phyloP scores from a whole-genome alignment of 37 sponge, comb jelly and placozoan genomes.

The Amphimedon queenslandica region DNA sequence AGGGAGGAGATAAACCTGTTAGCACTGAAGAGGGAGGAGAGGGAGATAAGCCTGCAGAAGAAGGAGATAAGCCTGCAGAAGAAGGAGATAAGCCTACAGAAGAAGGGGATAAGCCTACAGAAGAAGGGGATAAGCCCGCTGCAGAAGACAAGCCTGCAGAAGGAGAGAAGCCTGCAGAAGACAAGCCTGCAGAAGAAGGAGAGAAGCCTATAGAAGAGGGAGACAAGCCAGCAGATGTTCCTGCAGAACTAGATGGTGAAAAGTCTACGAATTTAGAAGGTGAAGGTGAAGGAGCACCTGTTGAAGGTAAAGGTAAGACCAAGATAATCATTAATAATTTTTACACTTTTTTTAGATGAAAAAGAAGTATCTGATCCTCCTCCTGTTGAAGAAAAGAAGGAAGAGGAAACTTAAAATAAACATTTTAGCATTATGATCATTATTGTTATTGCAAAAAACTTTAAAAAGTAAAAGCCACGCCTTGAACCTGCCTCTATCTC shows the following conservation, averaged over 20 bases:
- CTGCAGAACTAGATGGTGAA: not conserved
- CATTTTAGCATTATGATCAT: no score
- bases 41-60: not conserved
- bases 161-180: not conserved
- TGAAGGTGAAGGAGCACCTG: not conserved
- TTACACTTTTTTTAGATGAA: no score
- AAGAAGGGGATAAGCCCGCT: not conserved
- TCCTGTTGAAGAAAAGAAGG: no score
- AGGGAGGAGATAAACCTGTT: not conserved
- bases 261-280: not conserved
- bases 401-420: no score
- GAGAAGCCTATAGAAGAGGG: not conserved
- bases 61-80: not conserved
- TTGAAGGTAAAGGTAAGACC: not conserved
- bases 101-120: constrained; percentile 1
- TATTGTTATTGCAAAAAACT: no score
- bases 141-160: not conserved
- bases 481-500: no score
- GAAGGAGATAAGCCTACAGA: not conserved
- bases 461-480: no score
- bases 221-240: not conserved
- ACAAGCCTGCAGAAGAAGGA: not conserved
- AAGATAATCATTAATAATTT: no score
- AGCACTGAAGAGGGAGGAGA: not conserved
- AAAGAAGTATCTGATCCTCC: no score